Percentiles rank a stretch among this genome's conserved stretches.
These are phyloP conservation scores for Cryptosula pallasiana DNA, from an alignment of 2,888 invertebrate species.

Conservation along the genomic window DNA sequence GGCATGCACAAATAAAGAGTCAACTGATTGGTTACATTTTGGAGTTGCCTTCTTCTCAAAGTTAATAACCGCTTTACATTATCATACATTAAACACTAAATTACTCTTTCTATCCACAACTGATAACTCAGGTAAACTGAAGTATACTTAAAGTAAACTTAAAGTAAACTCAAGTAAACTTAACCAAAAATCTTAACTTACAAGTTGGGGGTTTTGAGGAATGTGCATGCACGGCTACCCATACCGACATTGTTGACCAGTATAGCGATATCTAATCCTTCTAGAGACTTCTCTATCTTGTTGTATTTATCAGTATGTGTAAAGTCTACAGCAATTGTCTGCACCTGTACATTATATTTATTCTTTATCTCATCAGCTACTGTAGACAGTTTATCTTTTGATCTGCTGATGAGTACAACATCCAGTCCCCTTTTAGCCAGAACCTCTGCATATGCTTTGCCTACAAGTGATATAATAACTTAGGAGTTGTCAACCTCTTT, in stretches of 20 bases:
- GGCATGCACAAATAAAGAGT: too few relatives aligned
- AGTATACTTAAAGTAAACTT: too few relatives aligned
- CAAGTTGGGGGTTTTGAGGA: background rate
- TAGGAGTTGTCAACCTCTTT: too few relatives aligned
- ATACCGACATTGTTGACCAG: slow-evolving; percentile 5
- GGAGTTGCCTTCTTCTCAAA: too few relatives aligned
- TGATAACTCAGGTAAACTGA: too few relatives aligned
- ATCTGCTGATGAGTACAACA: slow-evolving; percentile 9
- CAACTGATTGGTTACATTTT: too few relatives aligned
- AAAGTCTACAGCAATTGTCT: slow-evolving; percentile 11
- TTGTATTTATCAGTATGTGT: background rate
- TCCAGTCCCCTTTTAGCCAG: slow-evolving; percentile 3
- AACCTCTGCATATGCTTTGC: background rate
- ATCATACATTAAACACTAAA: too few relatives aligned
- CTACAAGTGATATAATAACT: slow-evolving; percentile 5
- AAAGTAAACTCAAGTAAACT: too few relatives aligned
- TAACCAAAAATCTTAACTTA: background rate
- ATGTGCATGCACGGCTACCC: background rate
- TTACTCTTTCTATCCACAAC: too few relatives aligned
- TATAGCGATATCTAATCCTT: background rate
- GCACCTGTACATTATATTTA: background rate
- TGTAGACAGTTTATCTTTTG: background rate
- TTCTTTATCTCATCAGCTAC: slow-evolving; percentile 13
- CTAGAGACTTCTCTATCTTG: background rate
- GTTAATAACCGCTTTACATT: too few relatives aligned